phyloP scores from a whole-genome alignment of 2,113 vertebrate genomes.

The Passer montanus region DNA sequence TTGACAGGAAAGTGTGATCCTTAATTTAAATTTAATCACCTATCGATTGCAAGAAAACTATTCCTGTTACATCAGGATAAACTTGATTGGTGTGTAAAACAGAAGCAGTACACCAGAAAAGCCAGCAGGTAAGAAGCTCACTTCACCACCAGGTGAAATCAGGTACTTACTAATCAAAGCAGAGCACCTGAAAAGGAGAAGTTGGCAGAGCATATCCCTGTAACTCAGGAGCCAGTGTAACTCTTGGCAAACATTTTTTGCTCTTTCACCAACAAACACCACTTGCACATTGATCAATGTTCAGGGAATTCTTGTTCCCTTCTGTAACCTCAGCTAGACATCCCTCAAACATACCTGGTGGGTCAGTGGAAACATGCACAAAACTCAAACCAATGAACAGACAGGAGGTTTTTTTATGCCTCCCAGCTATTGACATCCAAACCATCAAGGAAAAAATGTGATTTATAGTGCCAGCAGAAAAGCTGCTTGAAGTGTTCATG shows the following conservation, averaged over 20 bases:
- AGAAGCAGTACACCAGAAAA: background rate
- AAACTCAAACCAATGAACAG: background rate
- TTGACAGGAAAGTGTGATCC: background rate
- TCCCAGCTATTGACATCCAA: background rate
- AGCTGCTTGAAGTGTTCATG: background rate
- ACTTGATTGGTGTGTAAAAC: background rate
- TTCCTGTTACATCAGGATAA: background rate
- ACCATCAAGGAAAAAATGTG: background rate
- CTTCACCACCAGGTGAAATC: background rate
- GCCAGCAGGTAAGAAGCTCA: background rate
- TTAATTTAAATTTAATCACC: background rate
- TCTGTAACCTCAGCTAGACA: background rate
- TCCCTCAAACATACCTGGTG: background rate
- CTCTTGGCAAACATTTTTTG: accelerated
- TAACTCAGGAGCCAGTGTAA: background rate
- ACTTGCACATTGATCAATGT: background rate
- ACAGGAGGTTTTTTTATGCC: background rate
- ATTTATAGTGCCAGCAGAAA: background rate
- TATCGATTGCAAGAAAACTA: background rate
- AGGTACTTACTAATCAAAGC: background rate
- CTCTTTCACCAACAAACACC: background rate
- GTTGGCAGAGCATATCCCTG: background rate
- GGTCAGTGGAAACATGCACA: background rate
- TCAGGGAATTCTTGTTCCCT: background rate
- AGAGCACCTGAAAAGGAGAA: background rate